Evolutionary conservation across 2,888 invertebrate genomes (phyloP), one percentile per base, ranked within the genome.

Genomic region (Diarsia brunnea): DNA sequence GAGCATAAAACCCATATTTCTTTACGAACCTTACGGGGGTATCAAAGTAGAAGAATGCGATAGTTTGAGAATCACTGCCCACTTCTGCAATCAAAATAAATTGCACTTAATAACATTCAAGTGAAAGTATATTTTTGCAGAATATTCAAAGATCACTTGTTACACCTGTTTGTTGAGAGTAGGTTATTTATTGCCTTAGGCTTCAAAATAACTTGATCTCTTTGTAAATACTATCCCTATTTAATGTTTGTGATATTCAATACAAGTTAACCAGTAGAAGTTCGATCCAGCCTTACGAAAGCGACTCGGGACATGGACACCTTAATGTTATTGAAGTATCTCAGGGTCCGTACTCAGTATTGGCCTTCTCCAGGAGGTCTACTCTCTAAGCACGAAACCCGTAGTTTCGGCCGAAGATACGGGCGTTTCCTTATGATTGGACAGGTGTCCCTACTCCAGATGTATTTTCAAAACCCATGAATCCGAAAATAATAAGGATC

Each of bases 41-140:
- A 14, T 31, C 0, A 19, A 14, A 75, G 2, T 27, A 4, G 0
- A 27, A 5, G 0, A 27, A 4, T 14, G 19, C 0, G 16, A 21
- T 3, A n/a, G 19, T 77, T 77, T 70, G 79, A 70, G 55, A 31
- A 64, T 2, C 55, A 45, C 49, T 27, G 79, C 0, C 31, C 12
- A 43, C 19, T 79, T 69, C 27, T 55, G 63, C 71, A 77, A 77
- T 80, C 53, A 80, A 68, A 78, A 69, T 60, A 58, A 77, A 24
- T 61, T 68, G 53, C 78, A 69, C 47, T 76, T 68, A 68, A 58
- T 14, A 49, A 43, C 27, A 49, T 45, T 10, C 11, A 72, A 58
- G 73, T 77, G 73, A 77, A 77, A 77, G 77, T 80, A 16, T 0
- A 10, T 21, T 47, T 81, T 61, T 73, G 53, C 43, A n/a, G n/a